Base-by-base conservation (phyloP, 2,113 vertebrate species). In the Cichladusa arquata region DNA sequence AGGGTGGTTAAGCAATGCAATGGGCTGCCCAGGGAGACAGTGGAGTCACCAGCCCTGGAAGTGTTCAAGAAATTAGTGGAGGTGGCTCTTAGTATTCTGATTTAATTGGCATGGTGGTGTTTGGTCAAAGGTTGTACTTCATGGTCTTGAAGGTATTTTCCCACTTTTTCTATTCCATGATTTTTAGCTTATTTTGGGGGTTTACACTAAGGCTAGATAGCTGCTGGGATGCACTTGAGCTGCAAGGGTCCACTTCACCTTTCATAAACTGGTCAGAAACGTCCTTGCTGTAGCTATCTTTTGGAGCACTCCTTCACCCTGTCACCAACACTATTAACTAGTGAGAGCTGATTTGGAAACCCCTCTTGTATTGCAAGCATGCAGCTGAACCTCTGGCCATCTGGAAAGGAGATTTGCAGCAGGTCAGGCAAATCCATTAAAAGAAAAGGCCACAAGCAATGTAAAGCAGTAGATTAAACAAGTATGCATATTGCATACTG, bases 371-470 rank as follows among this genome's bases (percentile, higher is more conserved):
- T 47, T 78, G 34, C 64, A 74, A 84, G 22, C 42, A 51, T 47
- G 48, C 0, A 5, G 78, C 61, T 0, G 0, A 53, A 76, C 48
- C 73, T 86, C 77, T 66, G 81, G 53, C 47, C 69, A 64, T 6
- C 64, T 69, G 38, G 28, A 84, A 71, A 51, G 56, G 40, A 91
- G 70, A 92, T 85, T 61, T 92, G 61, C 91, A 95, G 86, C 76
- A 87, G 11, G 57, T 92, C 89, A 95, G 61, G 91, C 65, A 89
- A 95, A 87, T 84, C 69, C 73, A 87, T 91, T 78, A 88, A 73
- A 93, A 88, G 80, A 86, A 83, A 95, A 94, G 64, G 64, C 91
- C 80, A 95, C 44, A 56, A 92, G 88, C 86, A 88, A 88, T 2
- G 7, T 73, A 86, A 94, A 93, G 86, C 88, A 81, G 80, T 50